Evolutionary conservation across 2,113 vertebrate species (phyloP).

Genomic region (Ceyx cyanopectus): DNA sequence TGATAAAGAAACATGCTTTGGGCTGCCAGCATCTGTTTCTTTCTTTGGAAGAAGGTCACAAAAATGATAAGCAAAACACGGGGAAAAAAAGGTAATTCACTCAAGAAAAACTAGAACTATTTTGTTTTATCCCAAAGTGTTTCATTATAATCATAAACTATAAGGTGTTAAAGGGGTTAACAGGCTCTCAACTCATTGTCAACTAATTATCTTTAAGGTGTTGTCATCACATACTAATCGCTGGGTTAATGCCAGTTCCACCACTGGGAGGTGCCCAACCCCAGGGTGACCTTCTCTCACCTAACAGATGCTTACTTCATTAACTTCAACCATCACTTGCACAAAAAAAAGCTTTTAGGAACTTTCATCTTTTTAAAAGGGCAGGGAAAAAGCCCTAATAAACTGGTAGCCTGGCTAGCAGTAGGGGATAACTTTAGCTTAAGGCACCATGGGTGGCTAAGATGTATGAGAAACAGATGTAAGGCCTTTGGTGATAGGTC

Average conservation of each 20-base stretch:
- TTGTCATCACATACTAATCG: constrained; percentile 83
- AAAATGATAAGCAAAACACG: fast-evolving
- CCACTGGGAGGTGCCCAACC: constrained; percentile 63
- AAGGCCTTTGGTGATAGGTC: constrained; percentile 68
- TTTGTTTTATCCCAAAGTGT: constrained; percentile 34
- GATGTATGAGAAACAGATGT: constrained; percentile 85
- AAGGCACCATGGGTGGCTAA: constrained; percentile 82
- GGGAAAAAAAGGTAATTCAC: not conserved
- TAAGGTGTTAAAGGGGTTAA: constrained; percentile 83
- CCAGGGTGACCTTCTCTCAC: constrained; percentile 65
- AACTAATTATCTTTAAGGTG: constrained; percentile 84
- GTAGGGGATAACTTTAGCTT: constrained; percentile 66
- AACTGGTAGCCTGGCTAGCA: constrained; percentile 78
- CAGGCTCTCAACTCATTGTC: constrained; percentile 83
- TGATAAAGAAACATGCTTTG: not conserved
- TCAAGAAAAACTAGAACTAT: constrained; percentile 13
- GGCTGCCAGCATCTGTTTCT: not conserved
- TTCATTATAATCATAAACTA: constrained; percentile 74
- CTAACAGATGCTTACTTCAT: constrained; percentile 69
- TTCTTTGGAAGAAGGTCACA: not conserved
- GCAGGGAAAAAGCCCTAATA: constrained; percentile 70
- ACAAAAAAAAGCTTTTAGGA: constrained; percentile 74
- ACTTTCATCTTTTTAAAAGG: constrained; percentile 85
- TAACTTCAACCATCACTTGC: constrained; percentile 70
- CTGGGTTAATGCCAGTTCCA: constrained; percentile 56